These are phyloP conservation scores for Natrix natrix DNA, from an alignment of 2,797 vertebrate species.

Conservation along the genomic window DNA sequence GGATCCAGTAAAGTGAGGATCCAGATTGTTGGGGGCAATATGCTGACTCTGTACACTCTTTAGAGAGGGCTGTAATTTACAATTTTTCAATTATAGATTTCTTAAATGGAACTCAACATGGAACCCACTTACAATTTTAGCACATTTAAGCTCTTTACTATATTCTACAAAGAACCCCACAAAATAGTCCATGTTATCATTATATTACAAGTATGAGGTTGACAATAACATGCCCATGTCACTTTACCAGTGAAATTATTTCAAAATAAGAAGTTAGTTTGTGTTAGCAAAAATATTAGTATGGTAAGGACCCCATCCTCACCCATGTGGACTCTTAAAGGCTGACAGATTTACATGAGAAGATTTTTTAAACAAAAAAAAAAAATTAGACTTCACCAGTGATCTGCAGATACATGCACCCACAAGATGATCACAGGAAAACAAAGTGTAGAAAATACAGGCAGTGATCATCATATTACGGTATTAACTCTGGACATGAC, in stretches of 20 bases:
- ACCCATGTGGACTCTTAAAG: neutral
- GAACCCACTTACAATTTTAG: neutral
- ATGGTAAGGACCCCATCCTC: neutral
- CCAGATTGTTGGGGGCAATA: no score
- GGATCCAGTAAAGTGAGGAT: no score
- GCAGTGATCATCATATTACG: neutral
- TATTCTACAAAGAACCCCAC: neutral
- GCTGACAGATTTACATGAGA: neutral
- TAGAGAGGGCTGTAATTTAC: no score
- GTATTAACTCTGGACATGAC: neutral
- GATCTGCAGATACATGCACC: neutral
- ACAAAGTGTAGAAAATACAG: neutral
- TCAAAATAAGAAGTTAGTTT: neutral
- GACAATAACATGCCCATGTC: neutral
- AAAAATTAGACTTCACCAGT: no score
- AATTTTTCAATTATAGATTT: neutral
- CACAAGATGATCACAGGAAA: neutral
- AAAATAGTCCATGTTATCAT: neutral
- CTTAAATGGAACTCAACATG: neutral
- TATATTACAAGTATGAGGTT: neutral
- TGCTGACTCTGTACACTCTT: neutral
- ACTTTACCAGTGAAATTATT: neutral
- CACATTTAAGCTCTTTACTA: neutral
- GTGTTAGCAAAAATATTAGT: neutral
- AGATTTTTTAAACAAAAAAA: neutral